Base-by-base conservation (phyloP, 2,113 vertebrate species). In the Scortum barcoo region DNA sequence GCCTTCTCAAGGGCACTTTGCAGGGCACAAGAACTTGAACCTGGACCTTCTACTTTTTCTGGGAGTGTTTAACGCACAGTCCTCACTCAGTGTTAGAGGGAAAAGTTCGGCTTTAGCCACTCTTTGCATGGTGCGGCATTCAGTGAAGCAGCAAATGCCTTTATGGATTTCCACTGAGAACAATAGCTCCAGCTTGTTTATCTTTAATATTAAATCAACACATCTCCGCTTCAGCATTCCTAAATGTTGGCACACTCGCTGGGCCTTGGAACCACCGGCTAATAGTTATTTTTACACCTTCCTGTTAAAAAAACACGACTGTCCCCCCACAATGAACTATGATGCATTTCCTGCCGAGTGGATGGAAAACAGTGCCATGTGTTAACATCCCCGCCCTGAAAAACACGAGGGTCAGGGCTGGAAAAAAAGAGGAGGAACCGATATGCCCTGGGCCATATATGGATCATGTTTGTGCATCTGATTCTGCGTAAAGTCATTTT, bases 241-340 rank as follows among this genome's bases (percentile, higher is more conserved):
- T 73, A 26, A 90, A 74, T 60, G 60, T 75, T 88, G 86, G 77
- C 78, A 77, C 42, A 28, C 72, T 63, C 28, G 1, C 44, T 28
- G 72, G 77, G 85, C 83, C 75, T 86, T 92, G 87, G 91, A 95
- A 90, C 92, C 72, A 40, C 92, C 42, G 63, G 83, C 88, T 93
- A 58, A 93, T 94, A 94, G 97, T 97, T 98, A 98, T 99, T 98
- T 99, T 98, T 98, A 96, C 94, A 95, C 96, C 97, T 99, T 98
- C 97, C 97, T 98, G 97, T 98, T 90, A 84, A 92, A 95, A 96
- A 97, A 97, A 97, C 85, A 92, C 51, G 77, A 51, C 92, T 90
- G 89, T 88, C 80, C 95, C 96, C 95, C 97, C 95, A 97, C 97
- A 98, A 97, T 97, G 95, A 97, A 94, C 96, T 84, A 79, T 98